A percentile compares a stretch with the other conserved stretches of the same genome.
Conservation (phyloP, 2,797 vertebrate genomes). For the Gastrophryne carolinensis region DNA sequence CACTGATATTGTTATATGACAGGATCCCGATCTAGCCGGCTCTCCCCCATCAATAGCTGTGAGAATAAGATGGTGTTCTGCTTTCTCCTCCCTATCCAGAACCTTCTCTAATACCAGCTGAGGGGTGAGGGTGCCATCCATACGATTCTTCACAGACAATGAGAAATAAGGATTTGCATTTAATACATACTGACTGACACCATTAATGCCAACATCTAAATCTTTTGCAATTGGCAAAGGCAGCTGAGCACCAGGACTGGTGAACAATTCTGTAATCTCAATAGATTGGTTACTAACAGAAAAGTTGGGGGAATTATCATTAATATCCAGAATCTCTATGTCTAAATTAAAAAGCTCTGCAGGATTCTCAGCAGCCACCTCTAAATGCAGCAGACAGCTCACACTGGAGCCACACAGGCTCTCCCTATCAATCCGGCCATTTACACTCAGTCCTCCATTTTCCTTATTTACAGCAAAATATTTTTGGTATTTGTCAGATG, state of each 20-base stretch:
- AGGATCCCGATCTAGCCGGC: slow-evolving; percentile 58
- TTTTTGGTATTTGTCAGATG: too few species aligned
- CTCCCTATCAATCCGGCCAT: too few species aligned
- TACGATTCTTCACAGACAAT: slow-evolving; percentile 70
- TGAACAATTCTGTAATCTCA: slow-evolving; percentile 56
- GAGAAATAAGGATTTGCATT: slow-evolving; percentile 61
- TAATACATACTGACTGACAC: slow-evolving; percentile 61
- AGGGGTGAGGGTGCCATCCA: slow-evolving; percentile 60
- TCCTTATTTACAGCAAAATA: too few species aligned
- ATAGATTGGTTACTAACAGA: slow-evolving; percentile 57
- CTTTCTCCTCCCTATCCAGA: slow-evolving; percentile 61
- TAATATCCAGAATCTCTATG: slow-evolving; percentile 87
- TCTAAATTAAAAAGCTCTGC: slow-evolving; percentile 80
- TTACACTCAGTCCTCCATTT: too few species aligned
- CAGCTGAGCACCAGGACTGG: slow-evolving; percentile 58
- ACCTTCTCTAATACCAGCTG: slow-evolving; percentile 62
- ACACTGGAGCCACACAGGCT: too few species aligned
- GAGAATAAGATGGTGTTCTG: slow-evolving; percentile 57
- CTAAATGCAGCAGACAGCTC: slow-evolving; percentile 79
- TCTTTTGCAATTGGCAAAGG: slow-evolving; percentile 61
- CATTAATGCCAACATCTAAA: slow-evolving; percentile 58
- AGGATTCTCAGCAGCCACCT: slow-evolving; percentile 82
- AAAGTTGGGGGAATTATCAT: too few species aligned
- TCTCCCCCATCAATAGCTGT: slow-evolving; percentile 62
- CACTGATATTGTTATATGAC: slow-evolving; percentile 58